Evolutionary conservation across 2,113 vertebrate species (phyloP).

Genomic region (Junco hyemalis): DNA sequence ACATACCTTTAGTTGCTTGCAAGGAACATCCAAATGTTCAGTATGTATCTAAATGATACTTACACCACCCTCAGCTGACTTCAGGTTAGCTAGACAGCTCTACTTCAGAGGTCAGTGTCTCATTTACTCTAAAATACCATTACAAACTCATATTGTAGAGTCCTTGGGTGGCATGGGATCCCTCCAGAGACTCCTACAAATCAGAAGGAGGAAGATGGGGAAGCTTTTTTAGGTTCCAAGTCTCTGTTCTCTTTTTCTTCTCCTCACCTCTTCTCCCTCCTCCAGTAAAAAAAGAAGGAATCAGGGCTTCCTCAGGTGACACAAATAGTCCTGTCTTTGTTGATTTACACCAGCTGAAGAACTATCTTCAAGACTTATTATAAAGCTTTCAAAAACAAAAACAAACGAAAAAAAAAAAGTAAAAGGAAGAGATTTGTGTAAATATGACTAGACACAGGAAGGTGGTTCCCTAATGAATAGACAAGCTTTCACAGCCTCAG

Average conservation of each 20-base stretch:
- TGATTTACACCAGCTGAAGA: not conserved
- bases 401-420: not conserved
- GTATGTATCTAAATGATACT: not conserved
- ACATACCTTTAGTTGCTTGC: not conserved
- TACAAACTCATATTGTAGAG: not conserved
- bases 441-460: not conserved
- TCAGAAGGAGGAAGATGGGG: not conserved
- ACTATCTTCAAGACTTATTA: not conserved
- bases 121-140: not conserved
- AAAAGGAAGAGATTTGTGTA: not conserved
- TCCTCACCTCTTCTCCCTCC: not conserved
- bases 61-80: not conserved
- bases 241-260: not conserved
- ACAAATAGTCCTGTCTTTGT: not conserved
- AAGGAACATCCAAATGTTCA: not conserved
- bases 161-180: rapidly evolving
- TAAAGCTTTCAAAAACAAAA: not conserved
- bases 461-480: not conserved
- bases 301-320: not conserved
- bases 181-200: not conserved
- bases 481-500: not conserved
- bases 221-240: not conserved
- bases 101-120: not conserved
- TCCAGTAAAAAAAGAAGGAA: not conserved
- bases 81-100: not conserved